Evolutionary conservation across 1,140 invertebrate species (phyloP).

Genomic region (Drosophila ambigua): DNA sequence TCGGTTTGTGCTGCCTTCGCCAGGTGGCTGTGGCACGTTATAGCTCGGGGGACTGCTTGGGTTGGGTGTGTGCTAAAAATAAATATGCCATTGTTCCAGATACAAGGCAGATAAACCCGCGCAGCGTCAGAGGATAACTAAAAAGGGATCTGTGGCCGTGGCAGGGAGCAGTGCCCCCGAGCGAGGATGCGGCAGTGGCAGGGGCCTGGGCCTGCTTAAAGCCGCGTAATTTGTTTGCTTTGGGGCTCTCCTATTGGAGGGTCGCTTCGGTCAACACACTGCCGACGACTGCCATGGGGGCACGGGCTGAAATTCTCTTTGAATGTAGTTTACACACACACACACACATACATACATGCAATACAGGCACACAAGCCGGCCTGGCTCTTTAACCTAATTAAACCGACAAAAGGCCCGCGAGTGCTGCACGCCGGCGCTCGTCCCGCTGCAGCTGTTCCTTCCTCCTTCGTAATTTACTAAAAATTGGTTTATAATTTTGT

Average conservation of each 20-base stretch:
- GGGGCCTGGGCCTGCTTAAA: conserved; percentile 57
- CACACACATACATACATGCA: not conserved
- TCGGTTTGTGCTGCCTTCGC: not conserved
- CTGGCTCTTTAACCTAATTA: conserved; percentile 80
- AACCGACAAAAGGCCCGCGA: conserved; percentile 48
- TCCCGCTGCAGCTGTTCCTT: conserved; percentile 18
- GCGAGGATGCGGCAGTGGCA: not conserved
- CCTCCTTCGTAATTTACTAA: conserved; percentile 58
- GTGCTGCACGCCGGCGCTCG: conserved; percentile 9
- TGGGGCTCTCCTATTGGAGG: conserved; percentile 24
- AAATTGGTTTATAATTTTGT: conserved; percentile 75
- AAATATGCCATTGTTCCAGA: conserved; percentile 68
- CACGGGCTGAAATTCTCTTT: conserved; percentile 52
- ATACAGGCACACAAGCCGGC: conserved; percentile 9
- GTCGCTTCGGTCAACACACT: conserved; percentile 53
- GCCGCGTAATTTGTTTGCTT: conserved; percentile 77
- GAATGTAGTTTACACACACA: conserved; percentile 44
- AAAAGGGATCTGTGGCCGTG: conserved; percentile 14
- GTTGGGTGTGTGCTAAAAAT: conserved; percentile 54
- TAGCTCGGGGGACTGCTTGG: conserved; percentile 24
- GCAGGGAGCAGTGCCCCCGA: not conserved
- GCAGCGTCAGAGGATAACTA: conserved; percentile 2
- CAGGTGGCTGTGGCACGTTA: conserved; percentile 49
- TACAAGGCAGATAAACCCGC: conserved; percentile 34
- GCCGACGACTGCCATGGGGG: conserved; percentile 49